A percentile compares a stretch with the other conserved stretches of the same genome.
These are phyloP conservation scores for Griposia aprilina DNA, from an alignment of 2,888 invertebrate genomes.

Conservation along the genomic window DNA sequence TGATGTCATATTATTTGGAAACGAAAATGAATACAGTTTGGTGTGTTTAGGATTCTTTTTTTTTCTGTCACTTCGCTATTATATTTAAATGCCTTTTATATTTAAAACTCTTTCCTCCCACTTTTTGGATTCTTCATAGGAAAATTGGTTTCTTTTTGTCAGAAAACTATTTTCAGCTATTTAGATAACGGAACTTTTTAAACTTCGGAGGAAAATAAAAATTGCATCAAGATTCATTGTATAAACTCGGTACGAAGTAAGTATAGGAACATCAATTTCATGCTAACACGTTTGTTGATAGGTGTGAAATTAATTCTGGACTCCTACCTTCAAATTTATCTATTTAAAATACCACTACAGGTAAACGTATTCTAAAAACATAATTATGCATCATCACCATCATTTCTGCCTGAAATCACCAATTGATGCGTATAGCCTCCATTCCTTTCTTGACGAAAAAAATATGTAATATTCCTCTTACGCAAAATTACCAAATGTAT, in stretches of 20 bases:
- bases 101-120: not conserved
- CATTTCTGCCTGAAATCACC: not conserved
- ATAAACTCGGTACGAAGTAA: not conserved
- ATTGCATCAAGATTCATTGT: conserved; percentile 1
- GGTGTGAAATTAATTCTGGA: conserved; percentile 39
- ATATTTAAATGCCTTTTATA: conserved; percentile 6
- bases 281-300: conserved; percentile 17
- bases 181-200: not conserved
- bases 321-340: not conserved
- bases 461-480: too few relatives aligned
- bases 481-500: not conserved
- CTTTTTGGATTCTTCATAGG: not conserved
- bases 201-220: not conserved
- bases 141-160: not conserved
- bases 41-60: conserved; percentile 3
- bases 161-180: conserved; percentile 1
- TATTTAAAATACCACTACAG: not conserved
- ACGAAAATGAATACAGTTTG: conserved; percentile 2
- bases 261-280: conserved; percentile 35
- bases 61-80: not conserved
- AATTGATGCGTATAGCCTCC: not conserved
- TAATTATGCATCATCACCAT: too few relatives aligned
- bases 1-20: conserved; percentile 35
- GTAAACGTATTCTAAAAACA: not conserved
- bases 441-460: not conserved